A percentile compares a stretch with the other conserved stretches of the same genome.
phyloP scores from a whole-genome alignment of 2,113 vertebrate species.

The Thinocorus orbignyianus region DNA sequence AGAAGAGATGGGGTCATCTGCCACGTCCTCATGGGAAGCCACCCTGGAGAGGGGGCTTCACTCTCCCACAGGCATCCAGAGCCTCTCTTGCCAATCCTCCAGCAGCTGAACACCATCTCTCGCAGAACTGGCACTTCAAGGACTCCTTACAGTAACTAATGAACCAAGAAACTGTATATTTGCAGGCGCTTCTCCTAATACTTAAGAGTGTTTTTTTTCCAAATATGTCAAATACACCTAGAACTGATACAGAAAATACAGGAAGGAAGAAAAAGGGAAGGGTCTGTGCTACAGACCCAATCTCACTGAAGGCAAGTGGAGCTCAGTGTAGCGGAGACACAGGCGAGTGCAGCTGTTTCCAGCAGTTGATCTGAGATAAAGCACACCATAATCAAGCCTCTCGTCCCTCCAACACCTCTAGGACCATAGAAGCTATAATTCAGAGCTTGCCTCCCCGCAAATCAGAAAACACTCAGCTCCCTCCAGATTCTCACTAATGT shows the following conservation, averaged over 20 bases:
- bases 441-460: neutral
- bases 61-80: neutral
- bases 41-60: neutral
- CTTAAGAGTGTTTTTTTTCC: neutral
- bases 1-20: neutral
- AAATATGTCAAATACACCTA: neutral
- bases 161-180: neutral
- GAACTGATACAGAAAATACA: neutral
- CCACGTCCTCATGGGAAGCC: neutral
- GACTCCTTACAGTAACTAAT: neutral
- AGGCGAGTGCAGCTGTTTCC: neutral
- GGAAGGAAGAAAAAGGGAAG: neutral
- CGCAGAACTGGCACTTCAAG: neutral
- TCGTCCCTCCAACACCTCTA: neutral
- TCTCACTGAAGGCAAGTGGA: neutral
- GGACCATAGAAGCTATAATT: neutral
- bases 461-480: neutral
- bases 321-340: accelerated
- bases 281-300: neutral
- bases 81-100: neutral
- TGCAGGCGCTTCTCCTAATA: neutral
- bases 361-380: neutral
- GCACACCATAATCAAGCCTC: neutral
- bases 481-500: neutral
- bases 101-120: neutral